These are phyloP conservation scores for Myotis planiceps DNA, from an alignment of 2,797 vertebrate genomes.

Conservation along the genomic window DNA sequence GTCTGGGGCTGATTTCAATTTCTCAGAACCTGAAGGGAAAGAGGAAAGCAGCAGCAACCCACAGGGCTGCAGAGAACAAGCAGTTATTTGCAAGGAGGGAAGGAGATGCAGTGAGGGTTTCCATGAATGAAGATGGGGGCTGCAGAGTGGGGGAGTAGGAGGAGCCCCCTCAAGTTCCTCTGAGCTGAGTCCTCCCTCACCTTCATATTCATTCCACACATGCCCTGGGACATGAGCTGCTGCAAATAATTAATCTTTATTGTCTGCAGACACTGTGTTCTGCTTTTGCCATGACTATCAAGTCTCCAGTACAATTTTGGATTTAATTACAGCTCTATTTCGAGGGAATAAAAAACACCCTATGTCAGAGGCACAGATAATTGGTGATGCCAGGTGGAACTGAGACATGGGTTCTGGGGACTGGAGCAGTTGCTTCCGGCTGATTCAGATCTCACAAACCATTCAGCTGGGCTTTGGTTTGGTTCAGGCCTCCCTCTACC, in stretches of 20 bases:
- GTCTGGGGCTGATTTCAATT: not conserved
- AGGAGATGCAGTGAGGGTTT: accelerated
- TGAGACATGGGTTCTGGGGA: conserved; percentile 54
- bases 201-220: conserved; percentile 58
- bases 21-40: conserved; percentile 26
- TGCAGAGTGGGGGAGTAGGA: accelerated
- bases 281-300: conserved; percentile 82
- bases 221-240: conserved; percentile 54
- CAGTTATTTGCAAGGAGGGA: not conserved
- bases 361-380: conserved; percentile 77
- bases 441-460: conserved; percentile 61
- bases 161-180: not conserved
- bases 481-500: not conserved
- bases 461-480: conserved; percentile 36
- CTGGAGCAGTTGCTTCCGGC: conserved; percentile 60
- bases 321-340: conserved; percentile 83
- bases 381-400: conserved; percentile 77
- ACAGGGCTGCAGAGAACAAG: not conserved
- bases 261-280: conserved; percentile 80
- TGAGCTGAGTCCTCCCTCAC: not conserved
- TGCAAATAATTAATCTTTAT: conserved; percentile 81
- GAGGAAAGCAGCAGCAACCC: not conserved
- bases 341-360: conserved; percentile 74
- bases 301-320: conserved; percentile 77
- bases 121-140: not conserved